These are phyloP conservation scores for Atethmia centrago DNA, from an alignment of 2,888 invertebrate genomes.

Conservation along the genomic window DNA sequence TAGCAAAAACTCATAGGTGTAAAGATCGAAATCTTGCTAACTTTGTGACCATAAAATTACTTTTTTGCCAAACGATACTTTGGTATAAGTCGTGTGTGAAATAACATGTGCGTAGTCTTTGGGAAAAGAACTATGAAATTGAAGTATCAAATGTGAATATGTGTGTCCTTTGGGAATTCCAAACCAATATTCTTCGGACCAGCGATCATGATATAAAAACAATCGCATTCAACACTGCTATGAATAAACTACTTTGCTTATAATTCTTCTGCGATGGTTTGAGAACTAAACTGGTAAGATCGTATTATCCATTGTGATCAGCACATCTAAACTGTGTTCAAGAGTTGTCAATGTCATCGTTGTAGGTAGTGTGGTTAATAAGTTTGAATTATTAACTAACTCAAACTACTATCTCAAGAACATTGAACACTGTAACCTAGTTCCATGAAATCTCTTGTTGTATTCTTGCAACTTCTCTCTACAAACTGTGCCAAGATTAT, in stretches of 20 bases:
- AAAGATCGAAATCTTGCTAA: constrained; percentile 1
- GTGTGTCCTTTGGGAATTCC: constrained; percentile 38
- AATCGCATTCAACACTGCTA: constrained; percentile 31
- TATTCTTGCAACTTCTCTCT: constrained; percentile 1
- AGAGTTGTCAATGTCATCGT: too few relatives aligned
- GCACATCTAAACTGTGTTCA: neutral
- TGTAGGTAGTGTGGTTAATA: neutral
- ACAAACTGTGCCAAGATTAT: constrained; percentile 49
- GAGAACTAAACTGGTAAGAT: neutral
- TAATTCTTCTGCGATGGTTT: constrained; percentile 19
- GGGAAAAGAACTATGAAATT: constrained; percentile 58
- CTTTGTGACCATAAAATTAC: constrained; percentile 23
- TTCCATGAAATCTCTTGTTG: neutral
- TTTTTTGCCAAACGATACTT: constrained; percentile 11
- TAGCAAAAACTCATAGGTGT: neutral
- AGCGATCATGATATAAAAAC: constrained; percentile 43
- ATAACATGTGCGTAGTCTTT: constrained; percentile 30
- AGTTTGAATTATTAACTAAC: neutral
- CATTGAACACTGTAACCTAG: neutral
- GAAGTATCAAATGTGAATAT: constrained; percentile 50
- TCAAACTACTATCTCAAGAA: neutral
- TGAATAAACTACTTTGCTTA: constrained; percentile 34
- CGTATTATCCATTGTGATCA: neutral
- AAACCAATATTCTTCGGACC: constrained; percentile 53
- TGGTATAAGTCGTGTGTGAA: constrained; percentile 30